phyloP scores from a whole-genome alignment of 2,113 vertebrate species.

The Ochotona curzoniae region DNA sequence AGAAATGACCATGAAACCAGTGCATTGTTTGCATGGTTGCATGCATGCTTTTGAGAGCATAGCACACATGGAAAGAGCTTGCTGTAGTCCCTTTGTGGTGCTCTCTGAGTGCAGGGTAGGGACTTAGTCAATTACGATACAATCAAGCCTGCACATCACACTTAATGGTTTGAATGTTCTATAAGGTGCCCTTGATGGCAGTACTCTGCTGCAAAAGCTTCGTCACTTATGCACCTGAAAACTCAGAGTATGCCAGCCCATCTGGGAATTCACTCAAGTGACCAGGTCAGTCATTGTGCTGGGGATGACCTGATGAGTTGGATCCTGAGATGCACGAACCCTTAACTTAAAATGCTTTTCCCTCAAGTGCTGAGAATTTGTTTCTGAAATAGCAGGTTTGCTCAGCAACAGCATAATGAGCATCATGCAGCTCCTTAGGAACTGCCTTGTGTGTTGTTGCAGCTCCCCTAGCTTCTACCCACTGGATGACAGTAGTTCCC shows the following conservation, averaged over 20 bases:
- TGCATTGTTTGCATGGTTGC: too few species aligned
- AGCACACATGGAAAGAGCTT: neutral
- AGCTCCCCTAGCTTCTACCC: neutral
- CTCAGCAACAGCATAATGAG: neutral
- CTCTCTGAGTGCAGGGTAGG: neutral
- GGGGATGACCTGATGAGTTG: too few species aligned
- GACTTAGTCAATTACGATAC: neutral
- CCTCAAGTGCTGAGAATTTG: neutral
- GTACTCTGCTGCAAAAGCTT: fast-evolving
- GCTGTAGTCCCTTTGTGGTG: neutral
- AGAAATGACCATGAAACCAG: neutral
- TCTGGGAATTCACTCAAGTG: neutral
- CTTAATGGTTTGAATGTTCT: neutral
- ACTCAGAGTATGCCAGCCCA: neutral
- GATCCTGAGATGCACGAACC: neutral
- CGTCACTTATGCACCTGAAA: too few species aligned
- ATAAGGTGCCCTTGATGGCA: neutral
- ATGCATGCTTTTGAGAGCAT: too few species aligned
- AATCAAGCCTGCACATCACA: too few species aligned
- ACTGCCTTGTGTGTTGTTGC: neutral
- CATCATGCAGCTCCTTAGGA: too few species aligned
- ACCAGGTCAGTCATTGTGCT: neutral
- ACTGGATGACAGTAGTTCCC: neutral
- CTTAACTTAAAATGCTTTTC: neutral
- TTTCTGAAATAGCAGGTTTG: neutral